Base-by-base conservation (phyloP, 1,140 invertebrate species). In the Listronotus bonariensis region DNA sequence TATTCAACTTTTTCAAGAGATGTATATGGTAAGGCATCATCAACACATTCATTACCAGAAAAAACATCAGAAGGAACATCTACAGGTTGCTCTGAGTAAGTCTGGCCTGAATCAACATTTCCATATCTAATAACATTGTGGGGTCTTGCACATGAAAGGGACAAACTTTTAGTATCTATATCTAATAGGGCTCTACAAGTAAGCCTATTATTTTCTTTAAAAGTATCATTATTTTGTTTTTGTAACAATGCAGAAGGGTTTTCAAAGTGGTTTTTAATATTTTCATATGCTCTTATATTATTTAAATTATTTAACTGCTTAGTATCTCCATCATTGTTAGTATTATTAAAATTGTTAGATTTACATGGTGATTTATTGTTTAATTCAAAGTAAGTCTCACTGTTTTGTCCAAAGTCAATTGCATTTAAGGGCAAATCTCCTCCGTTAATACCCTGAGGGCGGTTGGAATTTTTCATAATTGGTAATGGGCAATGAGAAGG, bases 401-500 rank as follows among this genome's bases (percentile, higher is more conserved):
- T 40, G 18, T n/a, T 14, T 41, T 54, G 36, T 10, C 45, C 10
- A 8, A 57, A 34, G 59, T 72, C 72, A 38, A 74, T 64, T 49
- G 42, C 49, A 61, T 75, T 68, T 17, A 76, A 48, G 10, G 61
- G 54, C 14, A 73, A 53, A 58, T 65, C 70, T 6, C 68, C 62
- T 18, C 70, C 74, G 56, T 75, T 68, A 36, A 77, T 74, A 15
- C 72, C 73, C 8, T 58, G 45, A 10, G 75, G 75, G 17, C 75
- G 46, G 18, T 74, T 73, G 18, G 54, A 68, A 74, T 57, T 80
- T 75, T 40, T 64, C 38, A 54, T 68, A 61, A 41, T 18, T 11
- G 72, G 73, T 31, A 70, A 52, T 15, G 68, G 69, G n/a, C 68
- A 55, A 56, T 72, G 68, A 8, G 79, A 78, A 41, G 88, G 86